Evolutionary conservation across 2,113 vertebrate species (phyloP), one percentile per base, ranked within the genome.

Genomic region (Pholis gunnellus): DNA sequence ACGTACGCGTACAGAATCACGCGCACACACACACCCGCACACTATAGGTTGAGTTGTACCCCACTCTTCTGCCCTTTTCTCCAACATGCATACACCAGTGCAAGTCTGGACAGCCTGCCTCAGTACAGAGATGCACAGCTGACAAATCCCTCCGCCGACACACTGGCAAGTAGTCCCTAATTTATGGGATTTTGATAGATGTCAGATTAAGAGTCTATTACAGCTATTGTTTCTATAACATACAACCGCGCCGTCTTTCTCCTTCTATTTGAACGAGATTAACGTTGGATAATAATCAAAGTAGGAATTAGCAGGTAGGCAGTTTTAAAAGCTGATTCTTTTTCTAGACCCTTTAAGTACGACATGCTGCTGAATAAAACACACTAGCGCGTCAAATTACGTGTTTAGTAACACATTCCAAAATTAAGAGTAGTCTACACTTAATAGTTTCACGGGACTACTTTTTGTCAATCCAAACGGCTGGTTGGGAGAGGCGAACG

Each of bases 41-140:
- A 25, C 48, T 46, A 31, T 38, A 25, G 61, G 44, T 74, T 74
- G 46, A 88, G 52, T 60, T 54, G 78, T 84, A 63, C 65, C 79
- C 57, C 71, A 69, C 72, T 85, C 84, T 75, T 70, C 56, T 87
- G 80, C 69, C 87, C 86, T 75, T 87, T 79, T 83, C 83, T 83
- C 78, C 81, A 76, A 80, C 89, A 69, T 88, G 89, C 93, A 94
- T 81, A 83, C 87, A 92, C 93, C 90, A 91, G 88, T 90, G 31
- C 90, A 94, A 94, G 94, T 95, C 93, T 95, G 93, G 91, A 92
- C 92, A 94, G 89, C 92, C 94, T 90, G 91, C 93, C 95, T 91
- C 82, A 93, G 83, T 89, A 94, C 94, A 88, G 83, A 87, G 91
- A 94, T 93, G 92, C 92, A 92, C 89, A 91, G 89, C 68, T 93